These are phyloP conservation scores for Notiomystis cincta DNA, from an alignment of 2,113 vertebrate genomes.

Conservation along the genomic window DNA sequence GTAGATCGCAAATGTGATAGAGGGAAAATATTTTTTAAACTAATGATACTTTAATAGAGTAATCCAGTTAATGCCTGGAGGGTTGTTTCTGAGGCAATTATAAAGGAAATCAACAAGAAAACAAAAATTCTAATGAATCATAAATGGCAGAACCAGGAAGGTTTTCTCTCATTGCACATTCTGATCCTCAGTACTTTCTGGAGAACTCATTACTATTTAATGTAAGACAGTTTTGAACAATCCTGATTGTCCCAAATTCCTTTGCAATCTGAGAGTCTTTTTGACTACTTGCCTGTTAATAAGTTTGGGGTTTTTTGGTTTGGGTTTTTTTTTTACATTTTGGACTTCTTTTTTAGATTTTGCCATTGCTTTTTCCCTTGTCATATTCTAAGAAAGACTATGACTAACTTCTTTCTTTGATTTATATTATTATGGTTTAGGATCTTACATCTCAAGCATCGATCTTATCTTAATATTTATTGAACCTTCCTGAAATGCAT, in stretches of 20 bases:
- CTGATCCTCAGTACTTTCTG: background rate
- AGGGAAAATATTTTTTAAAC: background rate
- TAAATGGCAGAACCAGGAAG: background rate
- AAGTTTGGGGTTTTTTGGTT: no score
- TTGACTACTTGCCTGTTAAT: background rate
- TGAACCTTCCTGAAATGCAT: background rate
- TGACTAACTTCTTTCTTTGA: background rate
- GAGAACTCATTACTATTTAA: background rate
- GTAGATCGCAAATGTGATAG: background rate
- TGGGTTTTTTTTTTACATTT: background rate
- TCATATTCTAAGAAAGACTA: background rate
- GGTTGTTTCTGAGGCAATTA: background rate
- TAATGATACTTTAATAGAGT: background rate
- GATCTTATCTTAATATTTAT: background rate
- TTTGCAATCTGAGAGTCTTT: background rate
- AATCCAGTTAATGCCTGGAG: background rate
- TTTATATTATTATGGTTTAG: background rate
- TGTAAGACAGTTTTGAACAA: background rate
- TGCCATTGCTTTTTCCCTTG: background rate
- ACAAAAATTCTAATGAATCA: background rate
- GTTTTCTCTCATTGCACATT: background rate
- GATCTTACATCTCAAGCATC: background rate
- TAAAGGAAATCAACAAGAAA: background rate
- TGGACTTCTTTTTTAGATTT: accelerated
- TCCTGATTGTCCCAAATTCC: background rate